These are phyloP conservation scores for Cariama cristata DNA, from an alignment of 2,113 vertebrate species.

Conservation along the genomic window DNA sequence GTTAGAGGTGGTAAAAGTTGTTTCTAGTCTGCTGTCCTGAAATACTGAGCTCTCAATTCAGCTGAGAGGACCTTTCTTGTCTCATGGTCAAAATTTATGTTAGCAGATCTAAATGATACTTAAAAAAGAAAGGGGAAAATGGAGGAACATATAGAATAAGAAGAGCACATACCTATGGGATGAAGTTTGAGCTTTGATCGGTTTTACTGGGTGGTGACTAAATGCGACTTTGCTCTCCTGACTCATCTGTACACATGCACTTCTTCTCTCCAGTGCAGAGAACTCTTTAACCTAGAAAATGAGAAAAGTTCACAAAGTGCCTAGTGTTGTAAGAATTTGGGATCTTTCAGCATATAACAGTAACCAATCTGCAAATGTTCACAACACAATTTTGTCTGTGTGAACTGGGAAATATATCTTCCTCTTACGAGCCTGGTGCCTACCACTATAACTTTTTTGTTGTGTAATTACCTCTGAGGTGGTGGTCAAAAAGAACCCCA, in stretches of 20 bases:
- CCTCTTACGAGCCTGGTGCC: not conserved
- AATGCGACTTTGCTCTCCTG: not conserved
- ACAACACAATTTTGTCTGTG: not conserved
- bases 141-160: not conserved
- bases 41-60: not conserved
- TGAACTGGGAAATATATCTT: not conserved
- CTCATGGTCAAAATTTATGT: not conserved
- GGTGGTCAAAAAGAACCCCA: not conserved
- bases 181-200: not conserved
- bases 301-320: not conserved
- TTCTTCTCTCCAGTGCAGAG: not conserved
- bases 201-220: fast-evolving
- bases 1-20: not conserved
- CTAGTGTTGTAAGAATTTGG: not conserved
- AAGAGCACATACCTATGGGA: not conserved
- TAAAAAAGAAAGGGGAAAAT: not conserved
- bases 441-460: not conserved
- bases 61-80: not conserved
- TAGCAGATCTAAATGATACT: not conserved
- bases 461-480: not conserved
- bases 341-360: not conserved
- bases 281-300: not conserved
- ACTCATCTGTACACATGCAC: fast-evolving
- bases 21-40: not conserved
- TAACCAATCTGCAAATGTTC: not conserved